Evolutionary conservation across 2,113 vertebrate genomes (phyloP).

Genomic region (Nasalis larvatus): DNA sequence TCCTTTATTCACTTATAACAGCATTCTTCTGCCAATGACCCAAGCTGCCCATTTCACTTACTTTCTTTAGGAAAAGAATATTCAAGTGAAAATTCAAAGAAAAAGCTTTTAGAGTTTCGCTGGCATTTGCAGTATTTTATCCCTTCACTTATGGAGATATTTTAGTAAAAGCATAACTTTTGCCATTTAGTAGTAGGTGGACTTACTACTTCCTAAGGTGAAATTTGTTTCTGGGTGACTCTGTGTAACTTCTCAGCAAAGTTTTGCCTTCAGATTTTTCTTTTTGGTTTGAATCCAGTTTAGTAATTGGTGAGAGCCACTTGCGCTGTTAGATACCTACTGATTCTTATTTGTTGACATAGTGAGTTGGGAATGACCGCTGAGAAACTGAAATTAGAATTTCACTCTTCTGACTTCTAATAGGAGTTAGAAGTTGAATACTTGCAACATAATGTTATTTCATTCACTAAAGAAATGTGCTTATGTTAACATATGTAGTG

Average conservation of each 20-base stretch:
- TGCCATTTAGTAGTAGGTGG: neutral
- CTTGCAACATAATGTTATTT: conserved; percentile 33
- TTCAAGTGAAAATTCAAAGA: neutral
- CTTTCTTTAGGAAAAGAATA: neutral
- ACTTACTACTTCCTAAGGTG: neutral
- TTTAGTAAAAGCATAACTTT: neutral
- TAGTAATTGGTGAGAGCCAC: neutral
- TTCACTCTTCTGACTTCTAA: conserved; percentile 21
- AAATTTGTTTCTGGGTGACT: neutral
- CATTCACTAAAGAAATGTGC: conserved; percentile 25
- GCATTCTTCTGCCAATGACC: neutral
- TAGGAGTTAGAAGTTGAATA: conserved; percentile 7
- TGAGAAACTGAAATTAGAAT: conserved; percentile 14
- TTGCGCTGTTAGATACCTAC: neutral
- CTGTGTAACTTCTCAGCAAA: neutral
- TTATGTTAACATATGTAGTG: conserved; percentile 38
- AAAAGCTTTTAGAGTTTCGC: neutral
- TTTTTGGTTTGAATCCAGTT: neutral
- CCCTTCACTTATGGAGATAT: neutral
- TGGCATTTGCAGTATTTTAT: neutral
- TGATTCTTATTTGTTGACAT: neutral
- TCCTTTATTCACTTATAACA: neutral
- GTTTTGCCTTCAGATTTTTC: neutral
- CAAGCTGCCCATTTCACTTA: neutral
- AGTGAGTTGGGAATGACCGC: neutral